These are phyloP conservation scores for Lagodon rhomboides DNA, from an alignment of 2,797 vertebrate genomes.

Conservation along the genomic window DNA sequence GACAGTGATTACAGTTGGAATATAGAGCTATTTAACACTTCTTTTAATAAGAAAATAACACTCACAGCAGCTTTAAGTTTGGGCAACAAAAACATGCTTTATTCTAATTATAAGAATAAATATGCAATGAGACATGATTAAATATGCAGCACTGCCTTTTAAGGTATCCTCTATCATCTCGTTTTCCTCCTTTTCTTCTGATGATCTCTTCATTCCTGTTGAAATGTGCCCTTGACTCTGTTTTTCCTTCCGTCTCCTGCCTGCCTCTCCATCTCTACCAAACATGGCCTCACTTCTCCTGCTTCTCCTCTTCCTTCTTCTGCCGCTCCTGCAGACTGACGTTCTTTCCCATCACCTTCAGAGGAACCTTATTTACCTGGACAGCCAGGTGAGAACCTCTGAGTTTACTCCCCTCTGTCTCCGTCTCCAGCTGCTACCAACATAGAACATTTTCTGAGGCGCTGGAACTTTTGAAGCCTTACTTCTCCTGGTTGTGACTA, in stretches of 20 bases:
- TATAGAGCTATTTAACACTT: too few relatives aligned
- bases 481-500: not conserved
- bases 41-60: too few relatives aligned
- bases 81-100: not conserved
- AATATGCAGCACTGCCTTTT: not conserved
- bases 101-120: not conserved
- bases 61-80: not conserved
- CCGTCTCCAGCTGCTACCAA: not conserved
- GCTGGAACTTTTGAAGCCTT: not conserved
- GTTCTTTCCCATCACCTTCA: conserved; percentile 98
- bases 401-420: conserved; percentile 77
- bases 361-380: conserved; percentile 97
- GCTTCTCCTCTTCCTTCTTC: conserved; percentile 46
- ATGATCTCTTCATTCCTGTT: conserved; percentile 16
- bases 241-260: conserved; percentile 42
- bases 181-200: not conserved
- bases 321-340: conserved; percentile 91
- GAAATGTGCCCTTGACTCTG: conserved; percentile 14
- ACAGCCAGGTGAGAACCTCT: conserved; percentile 95
- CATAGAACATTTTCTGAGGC: not conserved
- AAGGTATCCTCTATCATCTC: not conserved
- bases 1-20: too few relatives aligned
- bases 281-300: conserved; percentile 12
- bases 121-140: not conserved
- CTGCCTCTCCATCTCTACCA: conserved; percentile 51